Percentiles rank a stretch among this genome's conserved stretches.
phyloP scores from a whole-genome alignment of 2,888 invertebrate genomes.

The Zeuzera pyrina region DNA sequence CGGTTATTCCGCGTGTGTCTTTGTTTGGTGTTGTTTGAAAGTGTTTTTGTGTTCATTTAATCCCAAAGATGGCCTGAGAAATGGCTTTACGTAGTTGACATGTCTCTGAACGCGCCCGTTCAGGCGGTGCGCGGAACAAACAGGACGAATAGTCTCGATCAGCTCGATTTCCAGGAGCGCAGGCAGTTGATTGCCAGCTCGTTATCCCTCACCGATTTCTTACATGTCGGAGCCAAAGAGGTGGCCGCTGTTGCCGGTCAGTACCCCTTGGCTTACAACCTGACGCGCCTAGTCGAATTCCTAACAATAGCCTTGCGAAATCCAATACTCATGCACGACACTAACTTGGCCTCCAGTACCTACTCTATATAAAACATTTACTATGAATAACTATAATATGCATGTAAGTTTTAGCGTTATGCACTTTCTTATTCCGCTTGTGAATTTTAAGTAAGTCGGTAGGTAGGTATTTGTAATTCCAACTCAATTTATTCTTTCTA shows the following conservation, averaged over 20 bases:
- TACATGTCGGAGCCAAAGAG: slow-evolving; percentile 79
- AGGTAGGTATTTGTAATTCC: too few relatives aligned
- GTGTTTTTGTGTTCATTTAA: slow-evolving; percentile 43
- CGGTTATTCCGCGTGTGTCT: slow-evolving; percentile 49
- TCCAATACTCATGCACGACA: slow-evolving; percentile 35
- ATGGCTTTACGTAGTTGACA: slow-evolving; percentile 68
- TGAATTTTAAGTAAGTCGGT: too few relatives aligned
- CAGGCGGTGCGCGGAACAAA: slow-evolving; percentile 64
- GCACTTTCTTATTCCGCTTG: too few relatives aligned
- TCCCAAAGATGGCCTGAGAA: slow-evolving; percentile 44
- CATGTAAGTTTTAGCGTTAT: too few relatives aligned
- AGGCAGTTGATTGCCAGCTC: slow-evolving; percentile 91
- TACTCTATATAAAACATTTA: too few relatives aligned
- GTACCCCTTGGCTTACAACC: slow-evolving; percentile 30
- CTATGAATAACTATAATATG: too few relatives aligned
- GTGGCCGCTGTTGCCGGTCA: slow-evolving; percentile 67
- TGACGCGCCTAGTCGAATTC: slow-evolving; percentile 37
- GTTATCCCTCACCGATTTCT: slow-evolving; percentile 87
- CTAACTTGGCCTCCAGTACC: slow-evolving; percentile 21
- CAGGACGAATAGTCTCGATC: slow-evolving; percentile 88
- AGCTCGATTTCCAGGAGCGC: slow-evolving; percentile 93
- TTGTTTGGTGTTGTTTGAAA: slow-evolving; percentile 48
- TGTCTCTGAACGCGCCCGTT: slow-evolving; percentile 69
- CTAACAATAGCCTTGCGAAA: slow-evolving; percentile 59
- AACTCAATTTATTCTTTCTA: too few relatives aligned